Percentiles rank a stretch among this genome's conserved stretches.
These are phyloP conservation scores for Nebria salina DNA, from an alignment of 2,888 invertebrate species.

Conservation along the genomic window DNA sequence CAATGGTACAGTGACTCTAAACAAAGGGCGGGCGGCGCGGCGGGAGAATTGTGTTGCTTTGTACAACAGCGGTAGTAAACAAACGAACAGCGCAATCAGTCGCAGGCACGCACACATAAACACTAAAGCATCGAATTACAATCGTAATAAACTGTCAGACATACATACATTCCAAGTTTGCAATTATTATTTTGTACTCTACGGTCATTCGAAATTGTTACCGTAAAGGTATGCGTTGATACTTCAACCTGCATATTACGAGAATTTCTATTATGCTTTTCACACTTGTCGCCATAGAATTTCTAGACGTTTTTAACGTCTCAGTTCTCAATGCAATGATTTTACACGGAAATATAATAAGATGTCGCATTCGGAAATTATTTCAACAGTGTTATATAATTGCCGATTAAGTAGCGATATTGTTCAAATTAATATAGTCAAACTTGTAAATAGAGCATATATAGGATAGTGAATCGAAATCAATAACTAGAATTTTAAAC, in stretches of 20 bases:
- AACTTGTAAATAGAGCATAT: too few relatives aligned
- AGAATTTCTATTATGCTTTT: conserved; percentile 1
- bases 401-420: too few relatives aligned
- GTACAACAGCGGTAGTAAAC: neutral
- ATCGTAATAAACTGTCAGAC: neutral
- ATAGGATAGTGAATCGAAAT: too few relatives aligned
- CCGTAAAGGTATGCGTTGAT: neutral
- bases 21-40: neutral
- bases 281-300: neutral
- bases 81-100: neutral
- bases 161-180: conserved; percentile 1
- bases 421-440: too few relatives aligned
- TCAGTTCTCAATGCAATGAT: neutral
- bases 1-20: neutral
- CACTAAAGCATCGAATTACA: neutral
- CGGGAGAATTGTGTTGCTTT: neutral
- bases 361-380: neutral
- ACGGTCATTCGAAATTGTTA: neutral
- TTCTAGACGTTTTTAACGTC: neutral
- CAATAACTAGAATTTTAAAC: too few relatives aligned
- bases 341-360: neutral
- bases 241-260: neutral
- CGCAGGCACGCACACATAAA: neutral
- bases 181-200: neutral
- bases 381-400: too few relatives aligned